These are phyloP conservation scores for Merluccius polli DNA, from an alignment of 2,797 vertebrate genomes.

Conservation along the genomic window DNA sequence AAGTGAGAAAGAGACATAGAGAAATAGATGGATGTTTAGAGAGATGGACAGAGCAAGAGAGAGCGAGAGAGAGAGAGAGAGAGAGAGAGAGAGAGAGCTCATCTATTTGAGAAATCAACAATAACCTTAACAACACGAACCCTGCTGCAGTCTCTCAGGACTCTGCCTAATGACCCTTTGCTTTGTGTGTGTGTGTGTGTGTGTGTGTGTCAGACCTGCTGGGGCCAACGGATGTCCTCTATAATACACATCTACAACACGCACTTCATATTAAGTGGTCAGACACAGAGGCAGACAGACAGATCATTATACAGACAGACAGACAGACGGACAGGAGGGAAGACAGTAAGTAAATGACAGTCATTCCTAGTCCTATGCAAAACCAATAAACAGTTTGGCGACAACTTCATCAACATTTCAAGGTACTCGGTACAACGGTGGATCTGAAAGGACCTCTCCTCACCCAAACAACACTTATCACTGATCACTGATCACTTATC, in stretches of 20 bases:
- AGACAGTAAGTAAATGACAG: neutral
- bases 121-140: neutral
- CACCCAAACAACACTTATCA: neutral
- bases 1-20: neutral
- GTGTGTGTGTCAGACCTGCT: neutral
- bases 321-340: neutral
- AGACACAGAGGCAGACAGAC: conserved; percentile 3
- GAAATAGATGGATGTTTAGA: neutral
- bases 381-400: neutral
- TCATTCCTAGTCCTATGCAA: neutral
- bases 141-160: neutral
- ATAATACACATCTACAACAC: neutral
- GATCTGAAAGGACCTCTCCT: neutral
- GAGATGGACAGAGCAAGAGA: no score
- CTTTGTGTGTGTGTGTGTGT: neutral
- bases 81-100: neutral
- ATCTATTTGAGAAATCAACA: neutral
- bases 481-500: no score
- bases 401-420: neutral
- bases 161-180: conserved; percentile 2
- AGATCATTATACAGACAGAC: neutral
- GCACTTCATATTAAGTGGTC: neutral
- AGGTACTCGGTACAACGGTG: neutral
- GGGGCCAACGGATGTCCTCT: neutral
- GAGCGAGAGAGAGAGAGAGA: neutral